Conservation (phyloP, 23 tunicate species). For the Trididemnum clinides region DNA sequence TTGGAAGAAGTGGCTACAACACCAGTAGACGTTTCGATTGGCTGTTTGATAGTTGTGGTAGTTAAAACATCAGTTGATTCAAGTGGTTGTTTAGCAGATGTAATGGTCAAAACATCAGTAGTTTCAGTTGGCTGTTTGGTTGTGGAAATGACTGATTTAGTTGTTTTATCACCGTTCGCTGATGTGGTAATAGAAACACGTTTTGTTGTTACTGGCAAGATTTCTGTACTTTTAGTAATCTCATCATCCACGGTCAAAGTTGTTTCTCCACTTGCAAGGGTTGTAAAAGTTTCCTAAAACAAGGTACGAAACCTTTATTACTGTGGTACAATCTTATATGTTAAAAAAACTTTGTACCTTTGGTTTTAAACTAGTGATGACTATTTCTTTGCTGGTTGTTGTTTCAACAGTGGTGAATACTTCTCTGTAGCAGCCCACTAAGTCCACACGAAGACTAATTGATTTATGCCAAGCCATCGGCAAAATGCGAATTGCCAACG, state of each 20-base stretch:
- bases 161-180: slow-evolving; percentile 11
- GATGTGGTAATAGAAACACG: not conserved
- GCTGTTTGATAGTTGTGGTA: not conserved
- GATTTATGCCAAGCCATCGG: slow-evolving; percentile 64
- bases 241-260: not conserved
- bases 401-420: slow-evolving; percentile 50
- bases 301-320: too few species aligned
- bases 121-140: not conserved
- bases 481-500: slow-evolving; percentile 47
- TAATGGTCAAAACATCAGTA: not conserved
- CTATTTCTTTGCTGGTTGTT: slow-evolving; percentile 36
- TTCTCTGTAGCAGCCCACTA: slow-evolving; percentile 71
- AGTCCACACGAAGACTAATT: slow-evolving; percentile 39
- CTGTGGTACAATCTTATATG: too few species aligned
- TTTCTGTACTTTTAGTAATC: slow-evolving; percentile 25
- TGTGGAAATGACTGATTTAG: not conserved
- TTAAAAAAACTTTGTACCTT: slow-evolving; percentile 24
- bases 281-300: slow-evolving; percentile 9
- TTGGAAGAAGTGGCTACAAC: not conserved
- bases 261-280: slow-evolving; percentile 6
- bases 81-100: not conserved
- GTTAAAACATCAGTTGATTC: not conserved
- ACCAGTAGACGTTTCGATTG: not conserved
- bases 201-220: slow-evolving; percentile 30
- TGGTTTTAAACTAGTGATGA: slow-evolving; percentile 27